Conservation (phyloP, 1,140 invertebrate species). For the Gyrodactylus salaris region DNA sequence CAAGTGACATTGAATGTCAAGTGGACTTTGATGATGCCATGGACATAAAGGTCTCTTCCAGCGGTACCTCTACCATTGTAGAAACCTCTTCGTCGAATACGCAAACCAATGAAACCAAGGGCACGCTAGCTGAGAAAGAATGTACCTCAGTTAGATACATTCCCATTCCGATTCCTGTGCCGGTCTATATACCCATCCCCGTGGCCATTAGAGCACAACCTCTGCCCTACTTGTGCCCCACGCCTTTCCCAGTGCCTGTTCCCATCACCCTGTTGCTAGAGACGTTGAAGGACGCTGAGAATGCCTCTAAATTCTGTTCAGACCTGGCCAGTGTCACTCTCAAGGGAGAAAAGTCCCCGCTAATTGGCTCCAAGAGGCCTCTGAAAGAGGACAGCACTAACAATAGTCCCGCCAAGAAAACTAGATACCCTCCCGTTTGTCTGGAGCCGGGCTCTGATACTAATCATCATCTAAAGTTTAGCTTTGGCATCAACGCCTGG, state of each 20-base stretch:
- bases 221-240: background rate
- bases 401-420: background rate
- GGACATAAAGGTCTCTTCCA: background rate
- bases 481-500: conserved; percentile 9
- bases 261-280: background rate
- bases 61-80: no score
- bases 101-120: background rate
- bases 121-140: background rate
- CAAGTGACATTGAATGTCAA: background rate
- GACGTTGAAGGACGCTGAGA: background rate
- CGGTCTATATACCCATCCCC: background rate
- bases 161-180: background rate
- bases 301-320: background rate
- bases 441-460: background rate
- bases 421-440: background rate
- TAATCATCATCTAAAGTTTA: conserved; percentile 8
- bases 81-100: background rate
- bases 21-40: background rate
- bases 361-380: background rate
- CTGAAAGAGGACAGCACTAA: background rate
- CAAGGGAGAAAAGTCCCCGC: background rate
- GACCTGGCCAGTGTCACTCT: background rate
- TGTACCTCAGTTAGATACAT: background rate
- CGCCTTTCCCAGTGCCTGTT: background rate
- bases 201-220: background rate